Conservation (phyloP, 2,113 vertebrate genomes). For the Archilochus colubris region DNA sequence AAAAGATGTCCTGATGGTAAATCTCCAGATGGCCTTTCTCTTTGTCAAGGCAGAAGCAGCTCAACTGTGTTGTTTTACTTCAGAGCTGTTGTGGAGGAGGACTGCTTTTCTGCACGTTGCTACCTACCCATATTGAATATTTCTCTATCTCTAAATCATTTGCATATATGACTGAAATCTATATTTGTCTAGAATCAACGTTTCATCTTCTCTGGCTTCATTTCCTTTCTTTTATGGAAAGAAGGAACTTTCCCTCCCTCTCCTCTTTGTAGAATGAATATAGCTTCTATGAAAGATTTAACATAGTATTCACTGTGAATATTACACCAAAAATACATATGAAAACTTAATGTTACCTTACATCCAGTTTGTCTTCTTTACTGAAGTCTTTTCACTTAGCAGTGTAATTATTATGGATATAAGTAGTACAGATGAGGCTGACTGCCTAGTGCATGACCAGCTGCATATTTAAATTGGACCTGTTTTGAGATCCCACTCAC, state of each 20-base stretch:
- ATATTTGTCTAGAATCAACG: constrained; percentile 8
- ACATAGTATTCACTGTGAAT: background rate
- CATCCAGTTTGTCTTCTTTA: constrained; percentile 24
- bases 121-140: constrained; percentile 25
- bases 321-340: constrained; percentile 1
- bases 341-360: constrained; percentile 13
- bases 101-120: background rate
- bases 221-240: constrained; percentile 35
- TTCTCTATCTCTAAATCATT: constrained; percentile 4
- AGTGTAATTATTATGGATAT: constrained; percentile 23
- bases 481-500: constrained; percentile 6
- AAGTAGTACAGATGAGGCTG: background rate
- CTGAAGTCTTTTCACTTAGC: background rate
- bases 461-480: constrained; percentile 19
- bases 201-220: constrained; percentile 21
- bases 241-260: background rate
- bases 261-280: background rate
- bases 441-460: background rate
- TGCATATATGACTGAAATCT: constrained; percentile 19
- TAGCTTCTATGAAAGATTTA: background rate
- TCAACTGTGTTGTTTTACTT: background rate
- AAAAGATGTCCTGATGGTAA: background rate
- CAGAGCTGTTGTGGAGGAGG: background rate
- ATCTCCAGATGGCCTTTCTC: background rate
- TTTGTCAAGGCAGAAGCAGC: background rate